Evolutionary conservation across 2,888 invertebrate genomes (phyloP).

Genomic region (Rhorus exstirpatorius): DNA sequence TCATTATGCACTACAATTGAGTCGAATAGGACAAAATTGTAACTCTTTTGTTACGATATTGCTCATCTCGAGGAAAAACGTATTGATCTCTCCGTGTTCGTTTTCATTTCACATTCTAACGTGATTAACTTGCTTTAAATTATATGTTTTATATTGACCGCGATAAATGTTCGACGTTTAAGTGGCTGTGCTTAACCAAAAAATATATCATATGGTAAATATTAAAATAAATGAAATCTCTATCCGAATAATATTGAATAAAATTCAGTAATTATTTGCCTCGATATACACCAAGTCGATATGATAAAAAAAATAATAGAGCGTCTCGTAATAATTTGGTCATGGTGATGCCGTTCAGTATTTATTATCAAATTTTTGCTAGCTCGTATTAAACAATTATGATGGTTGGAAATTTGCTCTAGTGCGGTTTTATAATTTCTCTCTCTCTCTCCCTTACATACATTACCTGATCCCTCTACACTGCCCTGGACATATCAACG

Average conservation of each 20-base stretch:
- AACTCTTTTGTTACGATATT: no score
- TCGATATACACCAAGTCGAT: neutral
- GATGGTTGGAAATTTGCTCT: neutral
- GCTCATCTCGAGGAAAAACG: no score
- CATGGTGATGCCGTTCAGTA: neutral
- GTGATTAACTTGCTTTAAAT: no score
- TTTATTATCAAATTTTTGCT: conserved; percentile 5
- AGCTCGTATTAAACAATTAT: conserved; percentile 9
- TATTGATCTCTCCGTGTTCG: no score
- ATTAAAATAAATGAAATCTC: neutral
- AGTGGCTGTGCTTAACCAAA: no score
- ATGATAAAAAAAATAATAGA: neutral
- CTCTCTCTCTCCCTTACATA: conserved; percentile 29
- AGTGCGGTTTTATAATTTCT: conserved; percentile 42
- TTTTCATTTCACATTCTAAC: no score
- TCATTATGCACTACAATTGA: neutral
- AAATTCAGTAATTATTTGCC: neutral
- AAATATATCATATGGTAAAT: neutral
- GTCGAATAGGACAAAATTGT: no score
- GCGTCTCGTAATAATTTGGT: neutral
- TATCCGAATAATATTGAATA: no score
- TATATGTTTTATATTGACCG: no score
- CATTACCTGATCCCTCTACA: conserved; percentile 7
- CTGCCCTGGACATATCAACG: conserved; percentile 70
- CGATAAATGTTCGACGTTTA: no score